Percentiles rank a stretch among this genome's conserved stretches.
phyloP scores from a whole-genome alignment of 2,113 vertebrate genomes.

The Ochotona curzoniae region DNA sequence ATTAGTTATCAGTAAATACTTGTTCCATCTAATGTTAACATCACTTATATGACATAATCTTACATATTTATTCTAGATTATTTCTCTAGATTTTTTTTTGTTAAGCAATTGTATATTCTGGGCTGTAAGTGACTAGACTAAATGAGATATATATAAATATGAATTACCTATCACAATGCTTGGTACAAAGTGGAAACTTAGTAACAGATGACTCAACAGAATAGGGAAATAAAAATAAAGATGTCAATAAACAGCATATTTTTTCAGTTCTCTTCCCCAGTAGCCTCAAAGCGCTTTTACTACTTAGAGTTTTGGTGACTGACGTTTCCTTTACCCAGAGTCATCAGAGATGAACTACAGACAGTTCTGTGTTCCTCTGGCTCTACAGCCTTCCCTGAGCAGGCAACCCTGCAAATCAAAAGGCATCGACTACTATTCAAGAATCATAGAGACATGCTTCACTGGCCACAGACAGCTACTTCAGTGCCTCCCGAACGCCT shows the following conservation, averaged over 20 bases:
- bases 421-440: not conserved
- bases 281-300: conserved; percentile 15
- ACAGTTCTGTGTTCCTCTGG: not conserved
- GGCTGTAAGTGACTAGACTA: not conserved
- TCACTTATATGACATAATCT: conserved; percentile 13
- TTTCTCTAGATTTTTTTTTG: conserved; percentile 11
- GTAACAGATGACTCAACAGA: not conserved
- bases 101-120: conserved; percentile 21
- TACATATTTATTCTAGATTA: conserved; percentile 25
- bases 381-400: not conserved
- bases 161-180: not conserved
- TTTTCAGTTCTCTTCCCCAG: conserved; percentile 19
- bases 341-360: not conserved
- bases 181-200: not conserved
- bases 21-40: conserved; percentile 30
- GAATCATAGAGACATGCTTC: conserved; percentile 5
- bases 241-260: not conserved
- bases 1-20: conserved; percentile 19
- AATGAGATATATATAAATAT: not conserved
- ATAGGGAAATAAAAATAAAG: conserved; percentile 46
- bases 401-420: conserved; percentile 25
- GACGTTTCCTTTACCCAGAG: not conserved
- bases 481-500: not conserved
- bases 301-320: not conserved
- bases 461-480: conserved; percentile 2